Conservation (phyloP, 2,113 vertebrate genomes). For the Chauna torquata region DNA sequence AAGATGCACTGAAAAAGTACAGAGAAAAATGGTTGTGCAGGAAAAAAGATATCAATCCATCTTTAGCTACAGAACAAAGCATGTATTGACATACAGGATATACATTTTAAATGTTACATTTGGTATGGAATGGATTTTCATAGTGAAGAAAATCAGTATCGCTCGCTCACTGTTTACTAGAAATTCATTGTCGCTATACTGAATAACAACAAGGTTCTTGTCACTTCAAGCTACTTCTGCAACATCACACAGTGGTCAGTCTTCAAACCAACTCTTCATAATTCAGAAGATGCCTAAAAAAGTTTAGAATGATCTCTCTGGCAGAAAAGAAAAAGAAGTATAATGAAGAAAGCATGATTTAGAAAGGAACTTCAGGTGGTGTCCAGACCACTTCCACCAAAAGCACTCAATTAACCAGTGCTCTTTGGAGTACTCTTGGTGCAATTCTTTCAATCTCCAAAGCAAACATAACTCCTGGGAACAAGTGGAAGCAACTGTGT, state of each 20-base stretch:
- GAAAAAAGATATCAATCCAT: not conserved
- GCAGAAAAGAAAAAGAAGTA: not conserved
- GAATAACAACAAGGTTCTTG: not conserved
- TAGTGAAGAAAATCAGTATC: not conserved
- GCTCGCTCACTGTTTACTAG: not conserved
- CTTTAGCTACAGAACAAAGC: not conserved
- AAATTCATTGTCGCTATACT: not conserved
- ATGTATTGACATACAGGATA: not conserved
- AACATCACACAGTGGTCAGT: not conserved
- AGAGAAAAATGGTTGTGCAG: not conserved
- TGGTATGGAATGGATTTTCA: not conserved
- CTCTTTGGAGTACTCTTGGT: not conserved
- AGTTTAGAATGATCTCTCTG: not conserved
- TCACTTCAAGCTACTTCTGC: not conserved
- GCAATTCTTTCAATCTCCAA: not conserved
- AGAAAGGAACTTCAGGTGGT: not conserved
- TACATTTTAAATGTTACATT: not conserved
- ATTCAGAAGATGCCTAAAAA: not conserved
- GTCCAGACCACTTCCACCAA: not conserved
- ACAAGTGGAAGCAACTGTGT: not conserved
- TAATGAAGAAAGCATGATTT: not conserved
- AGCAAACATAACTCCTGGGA: not conserved
- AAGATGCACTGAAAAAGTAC: not conserved
- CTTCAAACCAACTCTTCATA: not conserved
- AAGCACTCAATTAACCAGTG: not conserved